Base-by-base conservation (phyloP, 2,113 vertebrate genomes). In the Aspidoscelis tigris region DNA sequence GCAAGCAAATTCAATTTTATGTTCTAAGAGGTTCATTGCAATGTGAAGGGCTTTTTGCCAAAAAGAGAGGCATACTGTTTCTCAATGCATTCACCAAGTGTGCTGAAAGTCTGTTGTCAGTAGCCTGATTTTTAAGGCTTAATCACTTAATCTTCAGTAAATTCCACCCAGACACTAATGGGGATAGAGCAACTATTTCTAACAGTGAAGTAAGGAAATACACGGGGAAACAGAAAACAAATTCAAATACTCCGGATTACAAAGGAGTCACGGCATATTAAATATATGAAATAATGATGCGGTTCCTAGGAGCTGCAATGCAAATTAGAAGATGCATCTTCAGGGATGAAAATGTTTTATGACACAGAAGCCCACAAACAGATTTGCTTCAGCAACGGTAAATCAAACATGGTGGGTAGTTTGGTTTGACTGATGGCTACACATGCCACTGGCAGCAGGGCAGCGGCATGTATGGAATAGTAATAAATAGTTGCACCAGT, bases 371-470 rank as follows among this genome's bases (percentile, higher is more conserved):
- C 66, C 61, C 86, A 91, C 90, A 95, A 93, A 95, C 83, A 94
- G 86, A 93, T 93, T 93, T 95, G 90, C 90, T 93, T 94, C 92
- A 92, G 89, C 85, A 82, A 79, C 83, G 84, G 90, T 96, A 96
- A 95, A 95, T 96, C 94, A 96, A 93, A 94, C 77, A 88, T 84
- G 85, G 88, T 95, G 82, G 87, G 82, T 94, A 93, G 88, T 93
- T 95, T 91, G 86, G 24, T 90, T 93, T 96, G 95, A 96, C 90
- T 94, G 94, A 96, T 96, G 94, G 95, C 92, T 91, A 91, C 64
- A 94, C 93, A 93, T 93, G 93, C 89, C 94, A 94, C 86, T 90
- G 88, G 93, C 88, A 92, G 92, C 90, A 92, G 93, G 88, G 91
- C 70, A 73, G 82, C 94, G 93, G 92, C 94, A 95, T 92, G 94